Conservation (phyloP, 2,113 vertebrate species). For the Mastomys coucha region DNA sequence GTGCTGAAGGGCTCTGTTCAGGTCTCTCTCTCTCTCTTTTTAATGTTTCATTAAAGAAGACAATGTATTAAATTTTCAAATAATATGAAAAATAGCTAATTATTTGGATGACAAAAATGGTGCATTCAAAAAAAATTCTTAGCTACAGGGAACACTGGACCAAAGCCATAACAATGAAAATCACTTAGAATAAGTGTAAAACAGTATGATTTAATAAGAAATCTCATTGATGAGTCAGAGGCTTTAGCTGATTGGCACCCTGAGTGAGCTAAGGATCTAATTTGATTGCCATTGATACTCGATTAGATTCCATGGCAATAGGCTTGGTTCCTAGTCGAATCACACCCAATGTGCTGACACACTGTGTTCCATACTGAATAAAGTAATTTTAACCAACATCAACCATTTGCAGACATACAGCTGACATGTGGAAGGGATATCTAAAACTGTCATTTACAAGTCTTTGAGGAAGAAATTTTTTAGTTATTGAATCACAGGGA, state of each 20-base stretch:
- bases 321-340: background rate
- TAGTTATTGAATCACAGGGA: background rate
- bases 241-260: background rate
- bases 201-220: no score
- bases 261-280: background rate
- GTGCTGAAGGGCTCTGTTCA: background rate
- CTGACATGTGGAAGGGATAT: background rate
- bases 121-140: constrained; percentile 34
- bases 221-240: no score
- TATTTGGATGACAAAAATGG: constrained; percentile 23
- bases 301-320: background rate
- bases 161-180: constrained; percentile 22
- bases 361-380: background rate
- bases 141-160: background rate
- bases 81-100: background rate
- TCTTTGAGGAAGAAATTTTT: background rate
- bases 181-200: constrained; percentile 18
- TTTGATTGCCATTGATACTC: background rate
- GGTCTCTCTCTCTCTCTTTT: no score
- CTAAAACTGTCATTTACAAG: background rate
- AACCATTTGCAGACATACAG: background rate
- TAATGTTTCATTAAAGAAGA: background rate
- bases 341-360: background rate
- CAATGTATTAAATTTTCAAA: constrained; percentile 34
- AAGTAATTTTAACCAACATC: background rate